Evolutionary conservation across 2,113 vertebrate genomes (phyloP).

Genomic region (mouse (Mus musculus)): GRCm39 chr12:5293501-5294000

Average conservation of each 20-base stretch:
- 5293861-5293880: not conserved
- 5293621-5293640: not conserved
- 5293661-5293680: not conserved
- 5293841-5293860: fast-evolving
- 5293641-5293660: not conserved
- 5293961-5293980: not conserved
- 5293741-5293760: not conserved
- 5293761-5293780: not conserved
- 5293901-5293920: not conserved
- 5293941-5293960: not conserved
- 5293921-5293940: not conserved
- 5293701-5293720: not conserved
- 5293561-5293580: not conserved
- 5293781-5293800: too few relatives aligned
- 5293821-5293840: not conserved
- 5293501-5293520: not conserved
- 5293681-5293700: not conserved
- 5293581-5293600: not conserved
- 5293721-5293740: not conserved
- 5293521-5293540: not conserved
- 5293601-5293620: not conserved
- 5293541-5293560: not conserved
- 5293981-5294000: not conserved
- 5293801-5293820: fast-evolving
- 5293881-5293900: fast-evolving